Conservation (phyloP, 1,140 invertebrate genomes). For the Trigoniulus corallinus region DNA sequence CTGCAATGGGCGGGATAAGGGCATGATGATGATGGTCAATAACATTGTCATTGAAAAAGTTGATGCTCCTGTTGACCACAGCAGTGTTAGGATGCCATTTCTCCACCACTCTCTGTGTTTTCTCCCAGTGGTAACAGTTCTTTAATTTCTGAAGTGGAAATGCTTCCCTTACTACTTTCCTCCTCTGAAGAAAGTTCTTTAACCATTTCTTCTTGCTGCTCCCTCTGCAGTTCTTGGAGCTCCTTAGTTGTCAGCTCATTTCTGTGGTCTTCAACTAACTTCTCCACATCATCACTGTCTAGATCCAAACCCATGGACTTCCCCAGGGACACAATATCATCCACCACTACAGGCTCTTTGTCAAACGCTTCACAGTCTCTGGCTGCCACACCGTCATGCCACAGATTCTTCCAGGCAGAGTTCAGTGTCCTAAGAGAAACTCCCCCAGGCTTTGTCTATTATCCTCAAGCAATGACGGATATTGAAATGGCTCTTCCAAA, state of each 20-base stretch:
- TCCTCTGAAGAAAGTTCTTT: background rate
- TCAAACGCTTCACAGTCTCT: conserved; percentile 13
- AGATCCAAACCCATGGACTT: conserved; percentile 17
- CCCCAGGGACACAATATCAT: conserved; percentile 20
- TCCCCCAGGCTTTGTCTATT: conserved; percentile 17
- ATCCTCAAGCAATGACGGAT: conserved; percentile 12
- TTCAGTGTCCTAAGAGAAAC: conserved; percentile 13
- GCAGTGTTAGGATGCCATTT: background rate
- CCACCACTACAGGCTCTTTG: conserved; percentile 13
- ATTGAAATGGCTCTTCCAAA: conserved; percentile 14
- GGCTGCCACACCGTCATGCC: conserved; percentile 14
- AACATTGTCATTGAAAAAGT: background rate
- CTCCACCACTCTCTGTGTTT: background rate
- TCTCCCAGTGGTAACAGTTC: background rate
- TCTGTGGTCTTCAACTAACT: conserved; percentile 17
- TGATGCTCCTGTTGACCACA: background rate
- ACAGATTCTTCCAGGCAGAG: conserved; percentile 20
- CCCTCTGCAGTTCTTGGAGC: conserved; percentile 8
- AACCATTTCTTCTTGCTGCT: background rate
- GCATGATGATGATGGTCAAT: too few species aligned
- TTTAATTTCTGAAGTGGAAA: background rate
- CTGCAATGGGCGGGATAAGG: too few species aligned
- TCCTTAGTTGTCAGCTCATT: conserved; percentile 17
- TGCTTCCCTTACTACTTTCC: background rate
- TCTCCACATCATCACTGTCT: conserved; percentile 16